Evolutionary conservation across 37 sponge, comb jelly and placozoan genomes (phyloP).

Genomic region (Petrosia ficiformis): DNA sequence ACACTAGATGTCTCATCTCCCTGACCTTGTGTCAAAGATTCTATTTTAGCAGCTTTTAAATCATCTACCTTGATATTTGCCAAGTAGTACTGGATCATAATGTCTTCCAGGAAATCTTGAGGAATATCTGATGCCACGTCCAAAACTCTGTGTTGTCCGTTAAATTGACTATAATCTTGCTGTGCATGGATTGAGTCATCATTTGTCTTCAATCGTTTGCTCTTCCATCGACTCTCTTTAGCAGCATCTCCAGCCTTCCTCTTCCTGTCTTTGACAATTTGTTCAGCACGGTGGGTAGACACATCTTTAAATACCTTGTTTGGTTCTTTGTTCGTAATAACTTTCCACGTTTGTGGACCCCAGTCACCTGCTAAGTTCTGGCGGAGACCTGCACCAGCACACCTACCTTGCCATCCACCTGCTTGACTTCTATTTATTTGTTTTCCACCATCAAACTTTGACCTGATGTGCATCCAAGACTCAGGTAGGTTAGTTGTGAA

Average conservation of each 20-base stretch:
- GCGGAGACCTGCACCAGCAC: conserved; percentile 25
- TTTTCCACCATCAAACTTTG: conserved; percentile 43
- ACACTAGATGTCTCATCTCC: background rate
- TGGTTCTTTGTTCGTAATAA: background rate
- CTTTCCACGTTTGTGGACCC: conserved; percentile 7
- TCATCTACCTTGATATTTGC: conserved; percentile 1
- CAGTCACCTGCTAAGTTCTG: conserved; percentile 9
- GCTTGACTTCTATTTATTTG: conserved; percentile 19
- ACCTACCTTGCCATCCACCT: conserved; percentile 28
- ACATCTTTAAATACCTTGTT: conserved; percentile 1
- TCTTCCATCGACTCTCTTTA: background rate
- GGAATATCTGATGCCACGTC: background rate
- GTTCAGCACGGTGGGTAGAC: background rate
- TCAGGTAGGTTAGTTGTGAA: conserved; percentile 31
- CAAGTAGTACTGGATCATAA: background rate
- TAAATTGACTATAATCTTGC: background rate
- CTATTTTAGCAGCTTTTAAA: background rate
- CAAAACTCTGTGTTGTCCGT: background rate
- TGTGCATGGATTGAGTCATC: too few species aligned
- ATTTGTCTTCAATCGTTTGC: background rate
- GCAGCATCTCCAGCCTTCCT: background rate
- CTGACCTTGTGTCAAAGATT: conserved; percentile 1
- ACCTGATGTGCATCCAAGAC: conserved; percentile 20
- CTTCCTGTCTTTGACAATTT: conserved; percentile 3
- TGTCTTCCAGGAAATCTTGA: background rate